phyloP scores from a whole-genome alignment of 92 coral and sea anemone genomes.

The Porites rus region DNA sequence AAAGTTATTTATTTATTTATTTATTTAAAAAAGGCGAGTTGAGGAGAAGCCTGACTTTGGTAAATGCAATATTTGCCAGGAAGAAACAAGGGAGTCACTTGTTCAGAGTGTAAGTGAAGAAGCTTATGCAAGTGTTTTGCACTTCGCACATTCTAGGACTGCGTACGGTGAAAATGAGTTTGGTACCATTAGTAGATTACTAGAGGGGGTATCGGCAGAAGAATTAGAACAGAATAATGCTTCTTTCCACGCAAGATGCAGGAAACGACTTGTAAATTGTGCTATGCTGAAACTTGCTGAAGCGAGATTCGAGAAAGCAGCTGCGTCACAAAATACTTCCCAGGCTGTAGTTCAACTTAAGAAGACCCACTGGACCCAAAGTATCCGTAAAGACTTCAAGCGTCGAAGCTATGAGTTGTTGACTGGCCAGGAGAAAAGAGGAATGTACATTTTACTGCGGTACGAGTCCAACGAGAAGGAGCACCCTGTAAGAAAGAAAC shows the following conservation, averaged over 20 bases:
- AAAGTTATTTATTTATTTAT: too few relatives aligned
- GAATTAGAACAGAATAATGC: constrained; percentile 40
- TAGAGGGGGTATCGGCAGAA: constrained; percentile 45
- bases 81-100: constrained; percentile 38
- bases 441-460: constrained; percentile 2
- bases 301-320: too few relatives aligned
- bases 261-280: constrained; percentile 30
- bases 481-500: constrained; percentile 26
- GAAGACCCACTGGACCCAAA: constrained; percentile 66
- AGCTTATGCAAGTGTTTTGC: constrained; percentile 43
- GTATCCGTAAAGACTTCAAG: constrained; percentile 33
- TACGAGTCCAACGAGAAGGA: constrained; percentile 31
- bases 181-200: constrained; percentile 20
- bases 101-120: constrained; percentile 32
- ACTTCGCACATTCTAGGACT: constrained; percentile 25
- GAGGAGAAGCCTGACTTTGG: background rate
- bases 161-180: constrained; percentile 47
- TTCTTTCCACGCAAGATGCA: constrained; percentile 15
- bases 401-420: constrained; percentile 14
- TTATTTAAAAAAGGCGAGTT: too few relatives aligned
- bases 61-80: constrained; percentile 44
- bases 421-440: background rate
- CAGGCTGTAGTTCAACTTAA: constrained; percentile 1
- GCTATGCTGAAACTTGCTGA: constrained; percentile 43
- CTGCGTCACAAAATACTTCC: too few relatives aligned